Conservation (phyloP, 1,140 invertebrate species). For the Brachionus manjavacas region DNA sequence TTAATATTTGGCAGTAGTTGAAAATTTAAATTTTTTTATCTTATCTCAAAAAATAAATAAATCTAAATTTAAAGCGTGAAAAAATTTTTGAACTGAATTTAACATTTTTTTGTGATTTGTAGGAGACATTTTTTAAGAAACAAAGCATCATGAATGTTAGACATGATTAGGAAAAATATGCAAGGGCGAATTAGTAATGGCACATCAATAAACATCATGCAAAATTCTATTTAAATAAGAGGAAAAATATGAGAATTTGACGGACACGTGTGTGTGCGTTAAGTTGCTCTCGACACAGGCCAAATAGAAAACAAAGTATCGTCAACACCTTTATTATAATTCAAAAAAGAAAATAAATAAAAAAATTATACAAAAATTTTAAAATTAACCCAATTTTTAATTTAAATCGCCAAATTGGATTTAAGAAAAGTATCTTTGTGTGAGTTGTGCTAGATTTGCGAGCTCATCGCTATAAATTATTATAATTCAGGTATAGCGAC, state of each 20-base stretch:
- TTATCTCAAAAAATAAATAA: background rate
- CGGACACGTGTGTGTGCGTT: background rate
- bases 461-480: constrained; percentile 21
- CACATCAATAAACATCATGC: background rate
- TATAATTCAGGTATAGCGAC: constrained; percentile 13
- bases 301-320: background rate
- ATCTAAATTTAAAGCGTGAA: background rate
- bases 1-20: too few species aligned
- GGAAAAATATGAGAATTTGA: background rate
- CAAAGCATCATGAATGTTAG: background rate
- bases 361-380: background rate
- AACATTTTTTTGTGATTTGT: background rate
- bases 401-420: background rate
- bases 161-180: background rate
- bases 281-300: background rate
- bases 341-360: background rate
- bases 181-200: background rate
- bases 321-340: background rate
- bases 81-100: background rate
- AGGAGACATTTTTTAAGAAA: background rate
- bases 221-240: background rate
- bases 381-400: background rate
- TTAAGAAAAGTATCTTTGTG: background rate
- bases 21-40: background rate
- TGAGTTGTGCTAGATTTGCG: background rate